phyloP scores from a whole-genome alignment of 2,113 vertebrate species.

The Phasianus colchicus region DNA sequence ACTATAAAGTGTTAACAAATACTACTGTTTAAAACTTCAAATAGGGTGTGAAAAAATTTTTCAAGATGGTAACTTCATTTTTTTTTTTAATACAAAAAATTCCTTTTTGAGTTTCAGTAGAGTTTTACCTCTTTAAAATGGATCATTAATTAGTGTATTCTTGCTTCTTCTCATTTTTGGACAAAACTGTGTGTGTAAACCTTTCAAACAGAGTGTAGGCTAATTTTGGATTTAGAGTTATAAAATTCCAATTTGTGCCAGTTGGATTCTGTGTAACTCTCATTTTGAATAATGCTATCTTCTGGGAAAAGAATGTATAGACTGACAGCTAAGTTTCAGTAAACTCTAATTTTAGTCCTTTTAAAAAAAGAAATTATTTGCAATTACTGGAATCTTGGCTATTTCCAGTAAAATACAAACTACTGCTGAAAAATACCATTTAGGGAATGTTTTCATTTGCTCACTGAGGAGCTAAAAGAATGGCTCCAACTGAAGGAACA shows the following conservation, averaged over 20 bases:
- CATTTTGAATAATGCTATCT: not conserved
- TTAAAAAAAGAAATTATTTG: not conserved
- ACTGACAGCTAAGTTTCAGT: not conserved
- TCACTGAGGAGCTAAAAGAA: not conserved
- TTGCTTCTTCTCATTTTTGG: not conserved
- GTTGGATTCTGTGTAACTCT: not conserved
- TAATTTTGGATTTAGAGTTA: not conserved
- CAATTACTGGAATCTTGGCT: not conserved
- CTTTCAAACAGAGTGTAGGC: not conserved
- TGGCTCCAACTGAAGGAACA: not conserved
- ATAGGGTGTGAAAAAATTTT: not conserved
- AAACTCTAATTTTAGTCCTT: not conserved
- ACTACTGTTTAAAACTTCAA: not conserved
- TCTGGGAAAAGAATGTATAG: accelerated
- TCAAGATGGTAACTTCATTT: not conserved
- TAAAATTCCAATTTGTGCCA: not conserved
- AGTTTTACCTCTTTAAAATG: not conserved
- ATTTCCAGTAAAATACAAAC: not conserved
- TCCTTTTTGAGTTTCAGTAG: not conserved
- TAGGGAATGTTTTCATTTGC: not conserved
- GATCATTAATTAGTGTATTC: not conserved
- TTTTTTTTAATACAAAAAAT: not conserved
- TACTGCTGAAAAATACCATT: not conserved
- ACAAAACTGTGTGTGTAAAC: not conserved
- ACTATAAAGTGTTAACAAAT: not conserved